A percentile compares a stretch with the other conserved stretches of the same genome.
These are phyloP conservation scores for Oegoconia quadripuncta DNA, from an alignment of 2,888 invertebrate genomes.

Conservation along the genomic window DNA sequence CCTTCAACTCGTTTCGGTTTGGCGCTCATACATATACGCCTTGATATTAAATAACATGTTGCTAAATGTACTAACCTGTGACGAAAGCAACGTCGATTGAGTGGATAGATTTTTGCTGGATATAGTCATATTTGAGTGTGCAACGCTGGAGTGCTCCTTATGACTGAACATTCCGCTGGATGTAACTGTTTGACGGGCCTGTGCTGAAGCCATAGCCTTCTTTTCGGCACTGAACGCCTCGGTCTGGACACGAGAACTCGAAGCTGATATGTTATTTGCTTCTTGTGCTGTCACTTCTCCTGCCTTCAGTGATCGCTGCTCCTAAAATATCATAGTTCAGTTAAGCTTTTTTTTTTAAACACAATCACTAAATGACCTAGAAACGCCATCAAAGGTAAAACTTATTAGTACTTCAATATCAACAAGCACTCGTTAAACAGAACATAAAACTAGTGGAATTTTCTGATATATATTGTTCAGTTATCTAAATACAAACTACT, in stretches of 20 bases:
- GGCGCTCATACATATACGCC: too few relatives aligned
- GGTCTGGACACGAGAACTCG: constrained; percentile 90
- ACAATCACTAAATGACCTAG: not conserved
- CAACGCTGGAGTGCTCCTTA: constrained; percentile 82
- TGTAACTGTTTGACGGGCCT: constrained; percentile 89
- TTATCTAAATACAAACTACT: constrained; percentile 10
- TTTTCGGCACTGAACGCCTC: constrained; percentile 93
- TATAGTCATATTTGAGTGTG: constrained; percentile 90
- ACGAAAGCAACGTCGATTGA: constrained; percentile 78
- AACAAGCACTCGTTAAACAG: not conserved
- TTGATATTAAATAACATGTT: too few relatives aligned
- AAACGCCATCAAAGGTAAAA: not conserved
- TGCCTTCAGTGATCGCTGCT: constrained; percentile 89
- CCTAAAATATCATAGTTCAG: constrained; percentile 73
- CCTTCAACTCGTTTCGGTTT: too few relatives aligned
- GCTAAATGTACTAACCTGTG: constrained; percentile 62
- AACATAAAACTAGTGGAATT: not conserved
- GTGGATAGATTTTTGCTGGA: constrained; percentile 86
- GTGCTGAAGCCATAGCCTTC: constrained; percentile 84
- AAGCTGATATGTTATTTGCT: constrained; percentile 90
- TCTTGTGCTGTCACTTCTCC: constrained; percentile 92
- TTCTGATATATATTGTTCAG: not conserved
- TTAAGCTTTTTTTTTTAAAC: not conserved
- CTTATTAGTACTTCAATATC: constrained; percentile 3
- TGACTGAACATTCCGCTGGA: constrained; percentile 89